Conservation (phyloP, 2,888 invertebrate genomes). For the Phyllotreta striolata region DNA sequence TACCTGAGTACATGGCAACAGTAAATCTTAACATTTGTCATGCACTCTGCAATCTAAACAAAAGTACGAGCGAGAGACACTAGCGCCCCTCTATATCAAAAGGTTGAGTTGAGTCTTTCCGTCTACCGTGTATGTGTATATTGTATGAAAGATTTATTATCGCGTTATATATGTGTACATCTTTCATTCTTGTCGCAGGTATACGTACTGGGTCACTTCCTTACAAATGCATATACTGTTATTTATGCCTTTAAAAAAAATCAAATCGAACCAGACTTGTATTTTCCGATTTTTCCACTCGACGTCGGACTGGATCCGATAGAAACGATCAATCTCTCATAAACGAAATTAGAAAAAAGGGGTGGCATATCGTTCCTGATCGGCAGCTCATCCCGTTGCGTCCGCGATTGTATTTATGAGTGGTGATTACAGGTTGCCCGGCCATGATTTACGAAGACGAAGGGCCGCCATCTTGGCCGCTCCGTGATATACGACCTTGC, state of each 20-base stretch:
- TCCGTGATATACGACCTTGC: conserved; percentile 49
- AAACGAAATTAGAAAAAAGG: conserved; percentile 27
- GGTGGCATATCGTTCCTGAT: conserved; percentile 31
- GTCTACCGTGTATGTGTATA: conserved; percentile 30
- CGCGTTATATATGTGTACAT: conserved; percentile 19
- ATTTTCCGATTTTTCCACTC: too few species aligned
- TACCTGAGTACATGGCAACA: conserved; percentile 33
- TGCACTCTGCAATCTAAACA: conserved; percentile 49
- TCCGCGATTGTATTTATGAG: conserved; percentile 50
- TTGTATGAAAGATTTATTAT: conserved; percentile 33
- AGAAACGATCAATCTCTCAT: conserved; percentile 27
- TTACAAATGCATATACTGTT: neutral
- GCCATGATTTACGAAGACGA: conserved; percentile 51
- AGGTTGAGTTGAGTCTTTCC: conserved; percentile 44
- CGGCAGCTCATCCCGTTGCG: conserved; percentile 37
- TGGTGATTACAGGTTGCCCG: conserved; percentile 52
- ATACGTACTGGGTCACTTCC: conserved; percentile 24
- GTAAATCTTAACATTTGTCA: conserved; percentile 49
- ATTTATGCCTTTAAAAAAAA: neutral
- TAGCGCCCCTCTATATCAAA: conserved; percentile 45
- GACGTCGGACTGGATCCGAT: too few species aligned
- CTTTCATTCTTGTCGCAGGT: conserved; percentile 26
- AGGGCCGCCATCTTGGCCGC: conserved; percentile 49
- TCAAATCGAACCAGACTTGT: conserved; percentile 16
- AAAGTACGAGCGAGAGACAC: conserved; percentile 45